These are phyloP conservation scores for Hemaris fuciformis DNA, from an alignment of 2,888 invertebrate genomes.

Conservation along the genomic window DNA sequence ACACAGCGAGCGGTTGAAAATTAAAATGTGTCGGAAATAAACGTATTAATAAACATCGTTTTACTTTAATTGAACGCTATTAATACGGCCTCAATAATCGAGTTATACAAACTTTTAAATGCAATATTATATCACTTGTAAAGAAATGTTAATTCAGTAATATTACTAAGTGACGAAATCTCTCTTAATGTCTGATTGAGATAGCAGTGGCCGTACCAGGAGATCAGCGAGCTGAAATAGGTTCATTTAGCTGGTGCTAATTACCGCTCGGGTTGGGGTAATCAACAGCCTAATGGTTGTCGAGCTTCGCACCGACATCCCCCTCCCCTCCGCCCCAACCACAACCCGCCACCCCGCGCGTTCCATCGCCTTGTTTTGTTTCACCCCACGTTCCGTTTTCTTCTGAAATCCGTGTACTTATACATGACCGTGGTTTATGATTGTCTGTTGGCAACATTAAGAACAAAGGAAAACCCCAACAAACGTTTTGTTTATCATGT, in stretches of 20 bases:
- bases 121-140: background rate
- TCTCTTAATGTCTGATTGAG: slow-evolving; percentile 46
- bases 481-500: slow-evolving; percentile 30
- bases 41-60: slow-evolving; percentile 13
- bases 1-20: background rate
- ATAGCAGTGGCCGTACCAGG: slow-evolving; percentile 50
- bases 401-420: slow-evolving; percentile 19
- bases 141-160: slow-evolving; percentile 11
- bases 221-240: slow-evolving; percentile 58
- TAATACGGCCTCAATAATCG: background rate
- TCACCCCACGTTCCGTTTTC: slow-evolving; percentile 11
- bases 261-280: slow-evolving; percentile 61
- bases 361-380: slow-evolving; percentile 17
- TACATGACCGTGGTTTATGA: slow-evolving; percentile 1
- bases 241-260: slow-evolving; percentile 73
- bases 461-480: slow-evolving; percentile 15
- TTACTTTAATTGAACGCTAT: slow-evolving; percentile 1
- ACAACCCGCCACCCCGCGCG: slow-evolving; percentile 4
- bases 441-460: slow-evolving; percentile 4
- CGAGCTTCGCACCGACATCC: slow-evolving; percentile 40
- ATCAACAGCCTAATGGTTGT: slow-evolving; percentile 66
- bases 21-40: slow-evolving; percentile 13
- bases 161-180: slow-evolving; percentile 15
- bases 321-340: slow-evolving; percentile 9
- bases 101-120: background rate